Conservation (phyloP, 2,797 vertebrate genomes). For the Oceanodroma leucorhoa region DNA sequence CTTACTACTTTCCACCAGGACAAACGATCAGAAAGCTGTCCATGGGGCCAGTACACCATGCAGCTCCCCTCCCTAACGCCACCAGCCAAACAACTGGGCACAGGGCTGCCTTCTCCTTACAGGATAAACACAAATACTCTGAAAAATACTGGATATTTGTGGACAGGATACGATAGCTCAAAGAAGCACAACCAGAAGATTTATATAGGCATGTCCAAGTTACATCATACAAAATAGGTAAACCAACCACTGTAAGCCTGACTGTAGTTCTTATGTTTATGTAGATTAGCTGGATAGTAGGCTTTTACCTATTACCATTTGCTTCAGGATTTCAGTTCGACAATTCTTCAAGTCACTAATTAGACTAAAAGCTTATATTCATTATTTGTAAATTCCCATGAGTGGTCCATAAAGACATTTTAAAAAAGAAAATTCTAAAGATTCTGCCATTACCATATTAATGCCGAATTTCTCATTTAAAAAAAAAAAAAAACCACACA, state of each 20-base stretch:
- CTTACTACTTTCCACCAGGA: not conserved
- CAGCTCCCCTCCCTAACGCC: not conserved
- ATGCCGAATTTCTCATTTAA: not conserved
- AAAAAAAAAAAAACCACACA: not conserved
- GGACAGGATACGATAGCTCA: fast-evolving
- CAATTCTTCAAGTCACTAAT: not conserved
- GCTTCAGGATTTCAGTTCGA: not conserved
- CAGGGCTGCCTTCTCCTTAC: fast-evolving
- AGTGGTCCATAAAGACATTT: not conserved
- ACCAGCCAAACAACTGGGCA: fast-evolving
- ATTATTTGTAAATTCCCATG: not conserved
- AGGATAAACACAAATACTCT: fast-evolving
- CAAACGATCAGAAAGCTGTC: fast-evolving
- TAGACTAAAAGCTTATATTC: slow-evolving; percentile 23
- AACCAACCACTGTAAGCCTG: not conserved
- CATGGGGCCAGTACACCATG: fast-evolving
- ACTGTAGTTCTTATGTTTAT: not conserved
- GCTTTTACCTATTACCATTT: not conserved
- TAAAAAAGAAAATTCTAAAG: not conserved
- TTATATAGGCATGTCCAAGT: not conserved
- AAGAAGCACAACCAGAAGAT: not conserved
- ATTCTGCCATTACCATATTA: not conserved
- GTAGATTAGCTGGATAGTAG: not conserved
- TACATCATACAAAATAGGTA: fast-evolving
- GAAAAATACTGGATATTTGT: fast-evolving